Evolutionary conservation across 2,797 vertebrate genomes (phyloP).

Genomic region (Nyctalus aviator): DNA sequence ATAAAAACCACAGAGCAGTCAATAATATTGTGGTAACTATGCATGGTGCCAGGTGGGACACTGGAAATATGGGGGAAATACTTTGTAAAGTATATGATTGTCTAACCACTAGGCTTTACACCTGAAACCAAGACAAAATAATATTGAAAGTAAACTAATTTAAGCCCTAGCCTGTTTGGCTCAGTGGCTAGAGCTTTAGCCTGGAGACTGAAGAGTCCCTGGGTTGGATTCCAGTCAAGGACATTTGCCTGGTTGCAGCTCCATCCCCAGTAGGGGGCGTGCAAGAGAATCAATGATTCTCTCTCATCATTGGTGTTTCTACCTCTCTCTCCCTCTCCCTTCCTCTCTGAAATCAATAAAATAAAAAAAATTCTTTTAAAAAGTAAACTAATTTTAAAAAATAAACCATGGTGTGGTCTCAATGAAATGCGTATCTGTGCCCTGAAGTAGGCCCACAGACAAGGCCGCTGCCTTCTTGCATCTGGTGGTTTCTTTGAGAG

Average conservation of each 20-base stretch:
- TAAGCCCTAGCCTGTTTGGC: background rate
- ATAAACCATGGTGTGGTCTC: background rate
- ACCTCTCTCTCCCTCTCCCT: too few species aligned
- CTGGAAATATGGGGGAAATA: background rate
- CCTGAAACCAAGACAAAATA: background rate
- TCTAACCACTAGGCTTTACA: background rate
- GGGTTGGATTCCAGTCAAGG: too few species aligned
- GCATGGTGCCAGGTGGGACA: background rate
- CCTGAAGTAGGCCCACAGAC: background rate
- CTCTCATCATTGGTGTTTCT: too few species aligned
- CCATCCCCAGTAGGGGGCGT: too few species aligned
- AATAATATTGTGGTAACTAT: background rate
- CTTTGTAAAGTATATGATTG: background rate
- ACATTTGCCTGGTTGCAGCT: too few species aligned
- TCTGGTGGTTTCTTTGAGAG: background rate
- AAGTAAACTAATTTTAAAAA: background rate
- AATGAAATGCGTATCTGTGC: conserved; percentile 22
- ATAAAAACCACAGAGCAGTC: background rate
- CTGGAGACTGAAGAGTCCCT: too few species aligned
- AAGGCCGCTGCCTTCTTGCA: background rate
- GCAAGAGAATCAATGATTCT: too few species aligned
- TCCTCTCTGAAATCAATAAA: too few species aligned
- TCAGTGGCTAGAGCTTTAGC: too few species aligned
- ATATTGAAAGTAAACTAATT: background rate
- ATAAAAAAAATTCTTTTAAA: background rate